A percentile compares a stretch with the other conserved stretches of the same genome.
Conservation (phyloP, 2,113 vertebrate genomes). For the Oryzias woworae region DNA sequence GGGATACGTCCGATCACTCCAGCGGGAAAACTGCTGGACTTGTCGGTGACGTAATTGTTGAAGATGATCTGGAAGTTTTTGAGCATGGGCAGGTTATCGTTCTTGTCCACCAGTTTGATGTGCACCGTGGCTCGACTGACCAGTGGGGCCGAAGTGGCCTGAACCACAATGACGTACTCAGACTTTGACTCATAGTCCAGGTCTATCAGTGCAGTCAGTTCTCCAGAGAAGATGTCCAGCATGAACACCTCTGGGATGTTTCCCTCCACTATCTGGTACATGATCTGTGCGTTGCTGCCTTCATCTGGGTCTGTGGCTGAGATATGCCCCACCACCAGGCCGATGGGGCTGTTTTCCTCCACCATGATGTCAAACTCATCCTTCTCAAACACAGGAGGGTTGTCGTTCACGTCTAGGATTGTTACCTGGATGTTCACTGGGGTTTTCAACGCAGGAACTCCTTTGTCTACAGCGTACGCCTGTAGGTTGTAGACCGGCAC, state of each 20-base stretch:
- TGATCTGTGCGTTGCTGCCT: conserved; percentile 95
- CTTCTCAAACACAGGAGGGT: conserved; percentile 90
- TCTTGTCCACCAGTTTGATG: conserved; percentile 89
- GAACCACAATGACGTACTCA: conserved; percentile 91
- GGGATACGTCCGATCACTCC: conserved; percentile 92
- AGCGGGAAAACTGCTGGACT: conserved; percentile 87
- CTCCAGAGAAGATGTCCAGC: conserved; percentile 94
- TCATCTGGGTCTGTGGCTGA: conserved; percentile 92
- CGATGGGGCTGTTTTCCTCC: conserved; percentile 95
- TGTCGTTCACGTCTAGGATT: conserved; percentile 93
- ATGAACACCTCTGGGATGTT: conserved; percentile 97
- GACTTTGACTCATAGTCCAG: conserved; percentile 89
- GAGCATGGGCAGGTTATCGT: conserved; percentile 89
- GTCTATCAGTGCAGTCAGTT: conserved; percentile 89
- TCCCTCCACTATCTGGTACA: conserved; percentile 98
- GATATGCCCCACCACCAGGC: conserved; percentile 88
- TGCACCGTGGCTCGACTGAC: conserved; percentile 93
- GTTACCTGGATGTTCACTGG: conserved; percentile 86
- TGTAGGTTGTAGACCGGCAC: conserved; percentile 84
- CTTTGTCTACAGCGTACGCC: conserved; percentile 90
- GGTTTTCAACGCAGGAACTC: conserved; percentile 84
- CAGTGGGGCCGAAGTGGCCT: conserved; percentile 93
- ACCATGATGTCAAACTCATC: conserved; percentile 95
- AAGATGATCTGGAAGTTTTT: conserved; percentile 97
- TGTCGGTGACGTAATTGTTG: conserved; percentile 96